phyloP scores from a whole-genome alignment of 2,113 vertebrate species.

The Gobio gobio region DNA sequence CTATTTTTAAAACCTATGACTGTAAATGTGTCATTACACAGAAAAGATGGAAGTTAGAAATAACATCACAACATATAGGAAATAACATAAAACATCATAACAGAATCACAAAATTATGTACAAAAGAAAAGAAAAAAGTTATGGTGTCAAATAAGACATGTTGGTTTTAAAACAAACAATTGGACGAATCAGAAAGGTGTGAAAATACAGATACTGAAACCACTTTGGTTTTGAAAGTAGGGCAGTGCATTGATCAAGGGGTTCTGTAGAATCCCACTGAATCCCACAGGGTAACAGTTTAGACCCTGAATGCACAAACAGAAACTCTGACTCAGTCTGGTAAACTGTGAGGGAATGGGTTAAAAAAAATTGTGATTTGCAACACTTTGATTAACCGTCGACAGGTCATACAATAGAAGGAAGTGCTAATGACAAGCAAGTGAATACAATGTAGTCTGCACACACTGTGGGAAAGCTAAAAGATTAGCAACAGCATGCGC shows the following conservation, averaged over 20 bases:
- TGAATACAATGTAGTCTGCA: neutral
- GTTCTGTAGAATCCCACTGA: neutral
- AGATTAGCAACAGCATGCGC: neutral
- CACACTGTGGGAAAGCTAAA: neutral
- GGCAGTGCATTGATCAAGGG: neutral
- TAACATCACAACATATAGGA: neutral
- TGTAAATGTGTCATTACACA: neutral
- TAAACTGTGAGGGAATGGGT: neutral
- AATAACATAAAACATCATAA: too few species aligned
- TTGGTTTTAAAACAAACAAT: neutral
- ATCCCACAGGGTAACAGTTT: neutral
- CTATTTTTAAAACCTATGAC: slow-evolving; percentile 11
- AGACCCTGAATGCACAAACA: neutral
- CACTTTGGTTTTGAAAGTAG: slow-evolving; percentile 15
- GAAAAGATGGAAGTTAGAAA: neutral
- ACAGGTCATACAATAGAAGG: slow-evolving; percentile 7
- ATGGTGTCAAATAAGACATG: neutral
- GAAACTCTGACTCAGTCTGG: neutral
- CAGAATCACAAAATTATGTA: neutral
- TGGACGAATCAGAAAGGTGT: neutral
- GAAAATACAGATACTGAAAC: neutral
- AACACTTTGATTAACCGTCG: neutral
- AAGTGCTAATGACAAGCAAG: slow-evolving; percentile 22
- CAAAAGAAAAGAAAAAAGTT: neutral
- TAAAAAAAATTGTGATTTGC: neutral